A percentile compares a stretch with the other conserved stretches of the same genome.
Evolutionary conservation across 92 coral and sea anemone genomes (phyloP).

Genomic region (Epizoanthus illoricatus): DNA sequence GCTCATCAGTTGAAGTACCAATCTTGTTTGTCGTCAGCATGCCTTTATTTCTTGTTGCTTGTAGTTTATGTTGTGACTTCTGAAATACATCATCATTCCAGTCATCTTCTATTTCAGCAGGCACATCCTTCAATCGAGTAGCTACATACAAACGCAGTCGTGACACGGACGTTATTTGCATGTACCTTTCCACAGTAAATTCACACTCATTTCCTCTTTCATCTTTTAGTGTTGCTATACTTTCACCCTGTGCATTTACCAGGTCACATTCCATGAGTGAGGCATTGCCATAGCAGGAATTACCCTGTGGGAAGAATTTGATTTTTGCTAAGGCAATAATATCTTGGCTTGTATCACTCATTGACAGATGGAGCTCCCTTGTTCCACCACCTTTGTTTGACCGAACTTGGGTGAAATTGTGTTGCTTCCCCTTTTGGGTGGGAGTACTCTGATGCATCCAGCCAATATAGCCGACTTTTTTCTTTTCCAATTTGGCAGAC

Average conservation of each 20-base stretch:
- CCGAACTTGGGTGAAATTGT: neutral
- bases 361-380: slow-evolving; percentile 5
- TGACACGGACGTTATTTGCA: neutral
- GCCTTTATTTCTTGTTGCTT: neutral
- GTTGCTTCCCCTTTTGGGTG: neutral
- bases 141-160: slow-evolving; percentile 38
- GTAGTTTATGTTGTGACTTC: neutral
- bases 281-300: neutral
- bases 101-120: slow-evolving; percentile 16
- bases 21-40: neutral
- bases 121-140: slow-evolving; percentile 1
- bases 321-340: neutral
- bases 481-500: slow-evolving; percentile 1
- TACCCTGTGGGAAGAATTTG: neutral
- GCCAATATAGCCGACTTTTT: neutral
- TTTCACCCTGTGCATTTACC: slow-evolving; percentile 17
- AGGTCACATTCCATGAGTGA: neutral
- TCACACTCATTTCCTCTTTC: slow-evolving; percentile 19
- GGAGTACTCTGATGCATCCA: slow-evolving; percentile 1
- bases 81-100: slow-evolving; percentile 1
- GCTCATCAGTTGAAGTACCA: slow-evolving; percentile 2
- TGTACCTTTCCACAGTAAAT: slow-evolving; percentile 20
- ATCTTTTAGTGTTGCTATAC: slow-evolving; percentile 14
- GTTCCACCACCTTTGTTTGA: slow-evolving; percentile 5
- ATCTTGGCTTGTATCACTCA: slow-evolving; percentile 1